These are phyloP conservation scores for Terrapene triunguis DNA, from an alignment of 2,113 vertebrate species.

Conservation along the genomic window DNA sequence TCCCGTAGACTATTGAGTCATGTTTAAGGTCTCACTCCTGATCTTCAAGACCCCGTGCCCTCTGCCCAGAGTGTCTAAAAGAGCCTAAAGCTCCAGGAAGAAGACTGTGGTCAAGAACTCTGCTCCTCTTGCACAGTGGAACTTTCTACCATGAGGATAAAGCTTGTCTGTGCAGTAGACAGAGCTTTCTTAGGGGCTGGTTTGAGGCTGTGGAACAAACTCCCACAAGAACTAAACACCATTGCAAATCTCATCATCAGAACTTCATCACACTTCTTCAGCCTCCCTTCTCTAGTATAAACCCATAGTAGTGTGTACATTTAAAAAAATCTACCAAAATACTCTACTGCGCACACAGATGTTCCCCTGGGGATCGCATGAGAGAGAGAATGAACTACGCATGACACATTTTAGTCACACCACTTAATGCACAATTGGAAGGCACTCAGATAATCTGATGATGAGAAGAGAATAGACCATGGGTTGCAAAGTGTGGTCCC, in stretches of 20 bases:
- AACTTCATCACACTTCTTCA: background rate
- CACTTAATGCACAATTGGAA: background rate
- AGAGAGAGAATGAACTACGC: background rate
- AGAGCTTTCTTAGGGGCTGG: background rate
- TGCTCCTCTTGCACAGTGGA: background rate
- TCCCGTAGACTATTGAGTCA: background rate
- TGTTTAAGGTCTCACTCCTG: rapidly evolving
- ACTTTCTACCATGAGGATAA: background rate
- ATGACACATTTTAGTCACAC: background rate
- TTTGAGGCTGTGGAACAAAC: rapidly evolving
- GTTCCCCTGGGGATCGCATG: background rate
- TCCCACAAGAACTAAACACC: background rate
- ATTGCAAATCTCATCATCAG: background rate
- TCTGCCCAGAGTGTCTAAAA: rapidly evolving
- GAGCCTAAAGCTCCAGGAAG: background rate
- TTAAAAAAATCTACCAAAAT: background rate
- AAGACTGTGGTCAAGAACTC: background rate
- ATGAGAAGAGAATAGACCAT: background rate
- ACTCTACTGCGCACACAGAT: background rate
- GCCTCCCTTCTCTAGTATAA: rapidly evolving
- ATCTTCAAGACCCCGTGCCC: background rate
- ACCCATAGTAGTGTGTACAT: background rate
- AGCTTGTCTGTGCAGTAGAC: background rate
- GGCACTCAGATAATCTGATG: background rate
- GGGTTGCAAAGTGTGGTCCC: background rate